Percentiles rank a stretch among this genome's conserved stretches.
phyloP scores from a whole-genome alignment of 2,113 vertebrate species.

The Haemorhous mexicanus region DNA sequence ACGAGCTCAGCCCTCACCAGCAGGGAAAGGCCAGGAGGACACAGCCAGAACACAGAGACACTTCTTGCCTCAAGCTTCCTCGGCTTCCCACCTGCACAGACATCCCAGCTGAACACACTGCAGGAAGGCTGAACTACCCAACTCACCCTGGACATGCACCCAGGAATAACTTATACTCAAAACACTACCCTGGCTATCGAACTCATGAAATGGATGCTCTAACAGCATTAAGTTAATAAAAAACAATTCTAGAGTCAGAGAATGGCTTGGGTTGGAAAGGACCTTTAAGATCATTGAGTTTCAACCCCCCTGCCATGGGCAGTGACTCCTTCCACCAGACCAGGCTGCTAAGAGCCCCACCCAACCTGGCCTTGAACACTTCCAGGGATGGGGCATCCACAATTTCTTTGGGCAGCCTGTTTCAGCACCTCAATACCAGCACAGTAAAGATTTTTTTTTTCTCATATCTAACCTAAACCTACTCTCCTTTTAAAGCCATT shows the following conservation, averaged over 20 bases:
- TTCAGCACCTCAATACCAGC: not conserved
- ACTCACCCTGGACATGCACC: fast-evolving
- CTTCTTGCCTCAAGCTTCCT: not conserved
- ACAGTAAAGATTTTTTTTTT: not conserved
- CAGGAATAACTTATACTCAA: not conserved
- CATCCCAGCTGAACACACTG: not conserved
- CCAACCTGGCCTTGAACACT: not conserved
- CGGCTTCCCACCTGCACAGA: not conserved
- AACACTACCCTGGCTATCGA: not conserved
- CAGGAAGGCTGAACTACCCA: not conserved
- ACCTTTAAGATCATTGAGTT: not conserved
- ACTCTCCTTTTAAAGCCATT: not conserved
- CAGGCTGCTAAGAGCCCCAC: not conserved
- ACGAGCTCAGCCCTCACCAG: not conserved
- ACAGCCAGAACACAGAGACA: not conserved
- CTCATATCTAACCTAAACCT: not conserved
- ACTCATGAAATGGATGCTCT: not conserved
- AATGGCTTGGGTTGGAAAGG: not conserved
- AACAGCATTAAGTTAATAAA: not conserved
- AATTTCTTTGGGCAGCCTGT: not conserved
- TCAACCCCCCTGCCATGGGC: not conserved
- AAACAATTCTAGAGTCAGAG: not conserved
- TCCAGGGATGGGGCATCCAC: not conserved
- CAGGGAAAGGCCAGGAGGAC: not conserved
- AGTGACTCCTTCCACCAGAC: not conserved